phyloP scores from a whole-genome alignment of 2,888 invertebrate genomes.

The Volucella bombylans region DNA sequence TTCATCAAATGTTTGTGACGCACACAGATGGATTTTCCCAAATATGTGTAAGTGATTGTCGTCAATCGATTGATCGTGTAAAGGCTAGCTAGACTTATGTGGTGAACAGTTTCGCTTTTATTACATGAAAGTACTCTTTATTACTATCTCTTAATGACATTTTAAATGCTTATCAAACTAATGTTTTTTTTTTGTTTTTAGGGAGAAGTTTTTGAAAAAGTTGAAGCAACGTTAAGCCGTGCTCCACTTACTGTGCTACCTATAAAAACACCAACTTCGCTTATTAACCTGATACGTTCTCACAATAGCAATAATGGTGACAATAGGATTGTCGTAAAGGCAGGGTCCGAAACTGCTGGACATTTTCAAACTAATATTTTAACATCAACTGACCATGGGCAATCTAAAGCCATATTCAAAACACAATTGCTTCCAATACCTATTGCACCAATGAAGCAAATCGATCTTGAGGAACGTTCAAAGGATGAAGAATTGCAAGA shows the following conservation, averaged over 20 bases:
- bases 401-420: slow-evolving; percentile 48
- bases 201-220: slow-evolving; percentile 89
- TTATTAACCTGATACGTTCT: slow-evolving; percentile 80
- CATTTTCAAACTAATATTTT: slow-evolving; percentile 80
- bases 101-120: no score
- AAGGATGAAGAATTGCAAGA: slow-evolving; percentile 30
- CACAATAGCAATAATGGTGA: slow-evolving; percentile 70
- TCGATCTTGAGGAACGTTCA: slow-evolving; percentile 24
- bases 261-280: slow-evolving; percentile 86
- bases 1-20: no score
- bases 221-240: slow-evolving; percentile 87
- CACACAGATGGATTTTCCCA: no score
- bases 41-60: no score
- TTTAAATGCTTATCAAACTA: background rate
- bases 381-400: slow-evolving; percentile 74
- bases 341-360: slow-evolving; percentile 69
- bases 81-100: no score
- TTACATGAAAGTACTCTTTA: background rate
- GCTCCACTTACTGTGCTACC: slow-evolving; percentile 89
- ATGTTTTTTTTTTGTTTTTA: slow-evolving; percentile 79
- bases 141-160: background rate
- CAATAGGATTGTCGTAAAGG: slow-evolving; percentile 50
- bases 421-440: slow-evolving; percentile 49
- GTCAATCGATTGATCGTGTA: no score
- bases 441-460: slow-evolving; percentile 36